phyloP scores from a whole-genome alignment of 2,888 invertebrate species.

The Apamea anceps region DNA sequence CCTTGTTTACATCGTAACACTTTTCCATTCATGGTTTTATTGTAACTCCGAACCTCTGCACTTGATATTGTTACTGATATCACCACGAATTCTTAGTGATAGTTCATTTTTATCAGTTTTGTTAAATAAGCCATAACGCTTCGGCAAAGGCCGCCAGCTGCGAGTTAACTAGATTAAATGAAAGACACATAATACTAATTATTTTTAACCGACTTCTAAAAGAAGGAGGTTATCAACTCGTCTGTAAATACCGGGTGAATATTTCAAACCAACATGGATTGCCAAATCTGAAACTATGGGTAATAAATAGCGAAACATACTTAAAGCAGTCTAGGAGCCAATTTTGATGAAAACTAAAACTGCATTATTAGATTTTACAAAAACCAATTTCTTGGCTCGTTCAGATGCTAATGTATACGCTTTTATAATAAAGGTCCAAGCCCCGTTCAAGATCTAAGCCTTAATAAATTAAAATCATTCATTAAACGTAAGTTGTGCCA shows the following conservation, averaged over 20 bases:
- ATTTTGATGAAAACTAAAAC: neutral
- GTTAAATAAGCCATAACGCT: neutral
- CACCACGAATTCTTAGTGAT: neutral
- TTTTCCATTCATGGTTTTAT: neutral
- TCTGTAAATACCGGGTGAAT: too few relatives aligned
- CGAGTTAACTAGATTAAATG: neutral
- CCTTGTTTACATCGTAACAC: neutral
- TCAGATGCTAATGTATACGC: too few relatives aligned
- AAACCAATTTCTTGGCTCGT: too few relatives aligned
- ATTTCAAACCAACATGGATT: neutral
- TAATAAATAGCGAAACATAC: neutral
- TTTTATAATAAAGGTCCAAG: too few relatives aligned
- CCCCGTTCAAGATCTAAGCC: too few relatives aligned
- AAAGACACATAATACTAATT: neutral
- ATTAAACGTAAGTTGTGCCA: too few relatives aligned
- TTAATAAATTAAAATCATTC: too few relatives aligned
- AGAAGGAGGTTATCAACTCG: neutral
- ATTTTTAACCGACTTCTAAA: neutral
- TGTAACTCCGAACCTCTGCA: neutral
- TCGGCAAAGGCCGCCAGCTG: neutral
- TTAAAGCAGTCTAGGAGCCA: neutral
- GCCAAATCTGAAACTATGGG: neutral
- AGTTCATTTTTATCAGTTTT: neutral
- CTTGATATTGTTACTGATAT: too few relatives aligned
- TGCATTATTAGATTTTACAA: neutral